These are phyloP conservation scores for Hypena proboscidalis DNA, from an alignment of 2,888 invertebrate species.

Conservation along the genomic window DNA sequence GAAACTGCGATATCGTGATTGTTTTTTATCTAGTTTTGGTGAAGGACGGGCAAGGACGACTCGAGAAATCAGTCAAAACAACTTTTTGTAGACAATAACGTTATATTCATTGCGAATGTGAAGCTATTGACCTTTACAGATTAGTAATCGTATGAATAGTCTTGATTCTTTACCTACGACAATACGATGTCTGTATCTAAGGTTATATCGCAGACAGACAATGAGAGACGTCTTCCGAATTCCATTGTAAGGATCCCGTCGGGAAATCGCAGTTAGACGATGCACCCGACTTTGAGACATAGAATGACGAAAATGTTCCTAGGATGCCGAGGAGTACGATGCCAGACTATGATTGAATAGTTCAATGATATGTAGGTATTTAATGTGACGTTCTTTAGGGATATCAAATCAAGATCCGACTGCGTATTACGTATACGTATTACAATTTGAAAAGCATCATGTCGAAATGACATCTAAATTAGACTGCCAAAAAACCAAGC, in stretches of 20 bases:
- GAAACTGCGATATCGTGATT: slow-evolving; percentile 51
- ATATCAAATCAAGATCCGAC: not conserved
- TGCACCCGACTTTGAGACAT: slow-evolving; percentile 44
- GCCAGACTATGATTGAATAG: slow-evolving; percentile 6
- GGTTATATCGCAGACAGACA: slow-evolving; percentile 37
- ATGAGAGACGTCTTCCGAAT: slow-evolving; percentile 59
- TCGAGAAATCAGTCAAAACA: slow-evolving; percentile 33
- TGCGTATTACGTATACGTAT: too few relatives aligned
- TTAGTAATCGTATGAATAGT: slow-evolving; percentile 14
- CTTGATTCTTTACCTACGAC: slow-evolving; percentile 15
- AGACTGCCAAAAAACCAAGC: too few relatives aligned
- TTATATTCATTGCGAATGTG: slow-evolving; percentile 23
- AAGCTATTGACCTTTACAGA: slow-evolving; percentile 32
- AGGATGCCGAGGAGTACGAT: slow-evolving; percentile 5
- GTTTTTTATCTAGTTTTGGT: slow-evolving; percentile 51
- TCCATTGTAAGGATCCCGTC: slow-evolving; percentile 55
- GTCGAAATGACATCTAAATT: too few relatives aligned
- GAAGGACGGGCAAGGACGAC: slow-evolving; percentile 55
- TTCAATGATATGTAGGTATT: slow-evolving; percentile 6
- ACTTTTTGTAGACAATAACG: slow-evolving; percentile 33
- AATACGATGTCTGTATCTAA: slow-evolving; percentile 24
- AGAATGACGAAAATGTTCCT: slow-evolving; percentile 43
- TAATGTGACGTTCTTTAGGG: slow-evolving; percentile 1
- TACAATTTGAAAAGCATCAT: too few relatives aligned
- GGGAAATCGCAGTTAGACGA: slow-evolving; percentile 62